Evolutionary conservation across 2,888 invertebrate species (phyloP), one percentile per base, ranked within the genome.

Genomic region (Drosophila ustulata): DNA sequence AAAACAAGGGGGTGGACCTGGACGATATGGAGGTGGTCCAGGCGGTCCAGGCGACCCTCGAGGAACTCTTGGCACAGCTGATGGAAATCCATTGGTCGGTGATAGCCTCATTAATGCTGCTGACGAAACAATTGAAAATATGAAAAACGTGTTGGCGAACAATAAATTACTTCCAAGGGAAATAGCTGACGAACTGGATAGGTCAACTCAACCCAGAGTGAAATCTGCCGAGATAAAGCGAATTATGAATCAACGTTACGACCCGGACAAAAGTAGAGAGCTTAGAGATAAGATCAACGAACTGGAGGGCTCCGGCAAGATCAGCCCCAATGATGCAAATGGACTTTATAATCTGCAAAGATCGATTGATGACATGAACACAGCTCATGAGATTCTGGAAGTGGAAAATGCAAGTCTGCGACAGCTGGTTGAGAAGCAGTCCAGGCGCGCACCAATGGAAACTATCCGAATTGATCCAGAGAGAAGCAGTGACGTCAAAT

Each of bases 41-140:
- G 50, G 43, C 1, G 53, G 50, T 3, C 41, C 55, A 5, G 37
- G 67, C 28, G 56, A 37, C 25, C 26, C 59, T 13, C 7, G 9
- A 9, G 39, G 61, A 55, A 2, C 28, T 23, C 47, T n/a, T 7
- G 49, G 62, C 6, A 51, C 45, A 3, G 11, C 32, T 2, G 55
- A 28, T 23, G 52, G 41, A n/a, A 64, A 58, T 18, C 37, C 77
- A 6, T 26, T 82, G 37, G 69, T 66, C 3, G 83, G 79, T 11
- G 91, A 91, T 41, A 90, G 90, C 66, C 74, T 91, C 0, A 57
- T 91, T 0, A 68, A 75, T 55, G 81, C 83, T 53, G 89, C 91
- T 25, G 79, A 82, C 9, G 53, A 77, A 2, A 79, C 82, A 26
- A 76, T 91, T 37, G 66, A 71, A 0, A 77, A 74, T 3, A 59